Evolutionary conservation across 2,113 vertebrate species (phyloP).

Genomic region (Marmota flaviventris): DNA sequence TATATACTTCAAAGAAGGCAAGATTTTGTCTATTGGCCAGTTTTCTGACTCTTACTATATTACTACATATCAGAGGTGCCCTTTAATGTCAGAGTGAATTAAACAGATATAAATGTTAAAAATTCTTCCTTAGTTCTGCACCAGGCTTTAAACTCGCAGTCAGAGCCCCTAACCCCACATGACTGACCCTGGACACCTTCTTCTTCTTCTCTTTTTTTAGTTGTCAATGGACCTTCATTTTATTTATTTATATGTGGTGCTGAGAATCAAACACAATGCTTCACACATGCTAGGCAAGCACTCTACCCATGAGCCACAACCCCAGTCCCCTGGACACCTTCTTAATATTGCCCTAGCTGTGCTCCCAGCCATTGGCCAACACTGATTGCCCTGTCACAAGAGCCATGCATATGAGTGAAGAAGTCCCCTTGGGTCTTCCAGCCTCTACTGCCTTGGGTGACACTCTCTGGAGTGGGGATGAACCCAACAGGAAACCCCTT

Average conservation of each 20-base stretch:
- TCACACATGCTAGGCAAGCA: no score
- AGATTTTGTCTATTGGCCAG: background rate
- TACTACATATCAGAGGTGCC: background rate
- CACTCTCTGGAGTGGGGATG: background rate
- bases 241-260: no score
- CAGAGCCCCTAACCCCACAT: background rate
- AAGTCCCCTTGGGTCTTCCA: background rate
- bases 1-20: background rate
- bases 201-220: no score
- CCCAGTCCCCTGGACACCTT: background rate
- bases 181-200: background rate
- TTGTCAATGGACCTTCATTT: no score
- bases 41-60: background rate
- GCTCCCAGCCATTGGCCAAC: background rate
- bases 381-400: background rate
- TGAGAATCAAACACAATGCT: no score
- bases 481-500: background rate
- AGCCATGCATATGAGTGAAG: background rate
- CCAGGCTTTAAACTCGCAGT: constrained; percentile 34
- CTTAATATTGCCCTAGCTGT: background rate
- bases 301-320: no score
- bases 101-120: background rate
- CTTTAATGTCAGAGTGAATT: background rate
- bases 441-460: background rate
- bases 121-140: background rate